These are phyloP conservation scores for Eciton burchellii DNA, from an alignment of 1,140 invertebrate genomes.

Conservation along the genomic window DNA sequence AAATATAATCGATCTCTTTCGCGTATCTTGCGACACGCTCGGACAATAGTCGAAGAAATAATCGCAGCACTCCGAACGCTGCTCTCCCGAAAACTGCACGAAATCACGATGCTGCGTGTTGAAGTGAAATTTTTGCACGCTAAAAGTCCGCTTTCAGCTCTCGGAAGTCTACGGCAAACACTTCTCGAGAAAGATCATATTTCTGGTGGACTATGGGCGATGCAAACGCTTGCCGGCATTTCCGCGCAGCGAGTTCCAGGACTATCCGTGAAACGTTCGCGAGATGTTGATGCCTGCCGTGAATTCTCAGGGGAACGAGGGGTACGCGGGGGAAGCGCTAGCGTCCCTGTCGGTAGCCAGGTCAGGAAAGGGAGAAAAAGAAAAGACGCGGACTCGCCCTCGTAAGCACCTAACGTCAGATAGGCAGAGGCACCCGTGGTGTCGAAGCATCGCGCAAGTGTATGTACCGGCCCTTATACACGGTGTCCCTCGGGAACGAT, in stretches of 20 bases:
- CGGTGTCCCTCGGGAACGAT: slow-evolving; percentile 3
- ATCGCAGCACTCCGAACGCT: background rate
- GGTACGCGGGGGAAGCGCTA: slow-evolving; percentile 7
- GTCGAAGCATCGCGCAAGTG: slow-evolving; percentile 70
- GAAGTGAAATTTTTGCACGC: background rate
- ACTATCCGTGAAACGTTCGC: slow-evolving; percentile 62
- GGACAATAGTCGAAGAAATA: background rate
- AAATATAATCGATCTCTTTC: too few relatives aligned
- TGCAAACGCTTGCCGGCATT: slow-evolving; percentile 35
- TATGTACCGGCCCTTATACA: slow-evolving; percentile 58
- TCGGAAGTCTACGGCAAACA: background rate
- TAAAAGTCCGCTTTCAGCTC: slow-evolving; percentile 11
- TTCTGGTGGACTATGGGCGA: slow-evolving; percentile 23
- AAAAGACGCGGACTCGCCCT: slow-evolving; percentile 67
- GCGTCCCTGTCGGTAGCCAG: slow-evolving; percentile 69
- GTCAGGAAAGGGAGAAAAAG: slow-evolving; percentile 68
- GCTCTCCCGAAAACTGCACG: background rate
- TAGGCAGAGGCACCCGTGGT: slow-evolving; percentile 73
- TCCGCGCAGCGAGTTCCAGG: slow-evolving; percentile 35
- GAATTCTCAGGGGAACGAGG: slow-evolving; percentile 14
- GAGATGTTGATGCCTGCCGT: slow-evolving; percentile 63
- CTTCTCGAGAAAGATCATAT: slow-evolving; percentile 38
- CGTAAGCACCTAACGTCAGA: slow-evolving; percentile 73
- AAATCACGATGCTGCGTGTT: too few relatives aligned
- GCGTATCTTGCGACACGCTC: too few relatives aligned